Evolutionary conservation across 2,113 vertebrate species (phyloP).

Genomic region (Channa maculata): DNA sequence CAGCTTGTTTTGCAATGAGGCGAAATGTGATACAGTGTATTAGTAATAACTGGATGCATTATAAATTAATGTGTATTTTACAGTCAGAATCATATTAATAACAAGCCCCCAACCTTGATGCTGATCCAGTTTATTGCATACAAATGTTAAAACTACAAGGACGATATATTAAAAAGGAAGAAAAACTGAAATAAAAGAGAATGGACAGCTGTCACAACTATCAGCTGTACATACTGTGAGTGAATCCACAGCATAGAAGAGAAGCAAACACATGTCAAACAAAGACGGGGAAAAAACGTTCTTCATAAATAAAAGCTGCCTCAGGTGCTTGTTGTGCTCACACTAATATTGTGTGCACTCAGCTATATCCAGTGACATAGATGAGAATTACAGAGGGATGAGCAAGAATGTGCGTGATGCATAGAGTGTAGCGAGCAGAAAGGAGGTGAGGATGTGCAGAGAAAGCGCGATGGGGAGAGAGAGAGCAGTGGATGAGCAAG

Average conservation of each 20-base stretch:
- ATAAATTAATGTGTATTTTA: not conserved
- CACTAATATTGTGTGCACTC: slow-evolving; percentile 47
- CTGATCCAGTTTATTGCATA: not conserved
- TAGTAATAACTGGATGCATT: not conserved
- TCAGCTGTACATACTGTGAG: not conserved
- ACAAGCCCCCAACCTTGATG: not conserved
- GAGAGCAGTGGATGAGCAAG: slow-evolving; percentile 34
- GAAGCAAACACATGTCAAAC: slow-evolving; percentile 23
- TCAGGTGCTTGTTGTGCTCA: slow-evolving; percentile 35
- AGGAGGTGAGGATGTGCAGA: slow-evolving; percentile 6
- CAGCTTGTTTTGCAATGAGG: not conserved
- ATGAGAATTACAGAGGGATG: slow-evolving; percentile 38
- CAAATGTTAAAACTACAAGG: slow-evolving; percentile 1
- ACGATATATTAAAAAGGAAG: too few species aligned
- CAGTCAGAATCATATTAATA: too few species aligned
- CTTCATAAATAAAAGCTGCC: slow-evolving; percentile 50
- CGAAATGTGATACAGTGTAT: not conserved
- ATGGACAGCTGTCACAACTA: not conserved
- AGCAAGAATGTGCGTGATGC: slow-evolving; percentile 25
- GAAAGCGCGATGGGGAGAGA: slow-evolving; percentile 32
- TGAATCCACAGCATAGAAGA: slow-evolving; percentile 15
- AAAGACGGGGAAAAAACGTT: slow-evolving; percentile 22
- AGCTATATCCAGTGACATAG: slow-evolving; percentile 43
- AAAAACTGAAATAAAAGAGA: too few species aligned
- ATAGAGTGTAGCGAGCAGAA: slow-evolving; percentile 8